These are phyloP conservation scores for Epistrophella euchroma DNA, from an alignment of 2,888 invertebrate genomes.

Conservation along the genomic window DNA sequence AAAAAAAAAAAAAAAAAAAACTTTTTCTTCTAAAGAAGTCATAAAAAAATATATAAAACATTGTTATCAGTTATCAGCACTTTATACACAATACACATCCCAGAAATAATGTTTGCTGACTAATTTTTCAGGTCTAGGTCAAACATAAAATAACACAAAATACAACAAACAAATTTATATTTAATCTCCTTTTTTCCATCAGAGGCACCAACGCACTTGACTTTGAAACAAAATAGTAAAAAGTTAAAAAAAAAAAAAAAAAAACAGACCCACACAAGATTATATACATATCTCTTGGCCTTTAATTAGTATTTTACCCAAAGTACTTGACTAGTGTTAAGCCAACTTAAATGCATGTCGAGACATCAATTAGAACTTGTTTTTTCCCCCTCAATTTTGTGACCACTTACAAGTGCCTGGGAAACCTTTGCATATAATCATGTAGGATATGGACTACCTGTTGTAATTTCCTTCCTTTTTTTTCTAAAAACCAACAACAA, in stretches of 20 bases:
- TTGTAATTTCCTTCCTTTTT: slow-evolving; percentile 32
- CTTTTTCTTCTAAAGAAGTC: slow-evolving; percentile 31
- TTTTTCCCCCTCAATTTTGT: slow-evolving; percentile 1
- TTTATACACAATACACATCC: neutral
- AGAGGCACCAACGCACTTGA: slow-evolving; percentile 31
- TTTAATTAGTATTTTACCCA: slow-evolving; percentile 49
- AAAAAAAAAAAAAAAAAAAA: neutral
- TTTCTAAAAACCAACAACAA: neutral
- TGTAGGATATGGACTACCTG: slow-evolving; percentile 56
- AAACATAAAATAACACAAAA: slow-evolving; percentile 3
- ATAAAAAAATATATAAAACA: slow-evolving; percentile 18
- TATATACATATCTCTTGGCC: slow-evolving; percentile 12
- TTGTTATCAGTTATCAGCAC: slow-evolving; percentile 52
- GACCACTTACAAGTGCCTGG: slow-evolving; percentile 16
- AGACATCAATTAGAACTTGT: slow-evolving; percentile 55
- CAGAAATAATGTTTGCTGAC: slow-evolving; percentile 22
- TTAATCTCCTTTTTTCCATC: neutral
- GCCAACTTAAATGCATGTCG: slow-evolving; percentile 64
- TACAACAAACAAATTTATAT: slow-evolving; percentile 16
- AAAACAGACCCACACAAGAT: neutral
- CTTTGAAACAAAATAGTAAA: slow-evolving; percentile 37
- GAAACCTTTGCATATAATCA: neutral
- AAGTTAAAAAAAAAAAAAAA: neutral
- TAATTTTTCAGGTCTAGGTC: slow-evolving; percentile 70
- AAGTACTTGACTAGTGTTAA: slow-evolving; percentile 35